Evolutionary conservation across 2,888 invertebrate genomes (phyloP).

Genomic region (Cancer borealis): DNA sequence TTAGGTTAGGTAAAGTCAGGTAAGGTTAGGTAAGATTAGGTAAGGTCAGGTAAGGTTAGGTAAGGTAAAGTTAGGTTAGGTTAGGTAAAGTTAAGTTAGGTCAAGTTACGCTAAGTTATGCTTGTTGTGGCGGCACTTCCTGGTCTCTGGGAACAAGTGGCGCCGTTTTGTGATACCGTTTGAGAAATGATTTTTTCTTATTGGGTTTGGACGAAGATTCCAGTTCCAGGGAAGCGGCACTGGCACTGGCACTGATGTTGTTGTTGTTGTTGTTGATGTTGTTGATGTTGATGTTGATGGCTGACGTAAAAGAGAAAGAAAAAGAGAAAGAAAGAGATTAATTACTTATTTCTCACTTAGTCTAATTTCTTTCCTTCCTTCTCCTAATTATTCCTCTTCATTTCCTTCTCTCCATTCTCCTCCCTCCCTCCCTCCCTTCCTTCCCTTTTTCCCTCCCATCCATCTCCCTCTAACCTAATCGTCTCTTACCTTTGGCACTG

Average conservation of each 20-base stretch:
- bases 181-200: constrained; percentile 74
- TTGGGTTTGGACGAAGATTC: constrained; percentile 59
- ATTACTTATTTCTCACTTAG: not conserved
- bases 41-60: not conserved
- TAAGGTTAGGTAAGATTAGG: not conserved
- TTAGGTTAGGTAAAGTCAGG: not conserved
- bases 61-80: not conserved
- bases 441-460: not conserved
- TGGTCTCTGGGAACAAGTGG: constrained; percentile 47
- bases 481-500: not conserved
- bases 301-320: not conserved
- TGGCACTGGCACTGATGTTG: too few relatives aligned
- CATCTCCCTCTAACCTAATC: not conserved
- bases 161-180: constrained; percentile 75
- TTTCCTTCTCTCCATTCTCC: not conserved
- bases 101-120: not conserved
- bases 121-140: not conserved
- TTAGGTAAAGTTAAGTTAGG: not conserved
- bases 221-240: constrained; percentile 49
- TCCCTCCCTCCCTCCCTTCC: not conserved
- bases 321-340: not conserved
- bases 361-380: not conserved
- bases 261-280: not conserved
- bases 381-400: not conserved
- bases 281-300: not conserved